A percentile compares a stretch with the other conserved stretches of the same genome.
Conservation (phyloP, 2,888 invertebrate genomes). For the Lasioglossum zephyrum region DNA sequence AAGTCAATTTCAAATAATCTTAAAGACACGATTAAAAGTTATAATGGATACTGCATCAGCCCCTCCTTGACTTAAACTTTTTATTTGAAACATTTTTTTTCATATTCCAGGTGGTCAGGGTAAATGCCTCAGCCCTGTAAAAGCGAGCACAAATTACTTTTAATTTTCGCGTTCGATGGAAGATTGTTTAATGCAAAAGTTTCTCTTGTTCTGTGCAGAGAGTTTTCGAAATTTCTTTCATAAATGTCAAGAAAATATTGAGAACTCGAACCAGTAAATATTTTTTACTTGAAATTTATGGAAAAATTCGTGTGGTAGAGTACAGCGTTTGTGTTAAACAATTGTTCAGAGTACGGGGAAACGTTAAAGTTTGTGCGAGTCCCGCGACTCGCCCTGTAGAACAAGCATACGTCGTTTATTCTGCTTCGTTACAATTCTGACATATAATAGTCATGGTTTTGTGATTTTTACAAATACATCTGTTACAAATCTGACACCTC, state of each 20-base stretch:
- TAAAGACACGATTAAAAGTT: too few relatives aligned
- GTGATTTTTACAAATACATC: background rate
- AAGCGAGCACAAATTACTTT: background rate
- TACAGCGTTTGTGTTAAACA: too few relatives aligned
- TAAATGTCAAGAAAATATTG: background rate
- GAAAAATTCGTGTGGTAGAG: too few relatives aligned
- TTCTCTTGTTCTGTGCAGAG: background rate
- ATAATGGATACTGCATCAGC: too few relatives aligned
- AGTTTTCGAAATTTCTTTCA: background rate
- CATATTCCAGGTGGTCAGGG: too few relatives aligned
- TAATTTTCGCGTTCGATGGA: rapidly evolving
- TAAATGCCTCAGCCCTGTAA: background rate
- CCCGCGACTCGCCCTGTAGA: background rate
- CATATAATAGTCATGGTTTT: background rate
- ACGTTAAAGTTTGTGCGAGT: background rate
- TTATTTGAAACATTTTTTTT: too few relatives aligned
- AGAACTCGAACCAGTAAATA: background rate
- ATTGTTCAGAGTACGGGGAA: background rate
- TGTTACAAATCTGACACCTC: background rate
- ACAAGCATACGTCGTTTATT: background rate
- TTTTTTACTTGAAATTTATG: background rate
- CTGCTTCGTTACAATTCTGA: background rate
- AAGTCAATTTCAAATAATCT: too few relatives aligned
- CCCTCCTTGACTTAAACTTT: too few relatives aligned
- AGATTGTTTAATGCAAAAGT: background rate